Conservation (phyloP, 2,113 vertebrate genomes). For the Cnemophilus loriae region DNA sequence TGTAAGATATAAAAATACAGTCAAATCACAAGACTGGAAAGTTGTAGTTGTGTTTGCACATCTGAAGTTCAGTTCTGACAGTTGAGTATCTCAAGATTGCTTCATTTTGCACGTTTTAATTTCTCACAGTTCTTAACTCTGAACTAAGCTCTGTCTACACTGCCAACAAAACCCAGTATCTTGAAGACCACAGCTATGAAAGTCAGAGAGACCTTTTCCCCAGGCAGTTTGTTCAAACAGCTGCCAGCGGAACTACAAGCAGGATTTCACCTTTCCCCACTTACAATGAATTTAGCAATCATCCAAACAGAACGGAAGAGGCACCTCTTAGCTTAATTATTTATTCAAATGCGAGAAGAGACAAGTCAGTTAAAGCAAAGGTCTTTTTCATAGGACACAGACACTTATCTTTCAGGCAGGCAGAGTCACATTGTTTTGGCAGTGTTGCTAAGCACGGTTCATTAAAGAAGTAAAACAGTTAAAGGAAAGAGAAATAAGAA, state of each 20-base stretch:
- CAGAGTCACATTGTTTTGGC: neutral
- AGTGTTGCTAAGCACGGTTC: neutral
- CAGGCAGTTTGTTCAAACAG: fast-evolving
- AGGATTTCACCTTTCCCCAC: neutral
- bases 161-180: neutral
- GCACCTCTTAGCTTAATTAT: neutral
- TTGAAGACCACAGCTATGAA: neutral
- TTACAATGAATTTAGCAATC: neutral
- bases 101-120: neutral
- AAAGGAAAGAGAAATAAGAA: neutral
- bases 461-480: neutral
- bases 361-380: neutral
- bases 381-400: neutral
- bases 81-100: neutral
- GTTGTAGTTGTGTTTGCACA: neutral
- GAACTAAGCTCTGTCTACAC: neutral
- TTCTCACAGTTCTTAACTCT: neutral
- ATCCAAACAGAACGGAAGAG: neutral
- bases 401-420: neutral
- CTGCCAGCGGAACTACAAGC: neutral
- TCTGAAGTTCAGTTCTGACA: neutral
- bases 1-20: neutral
- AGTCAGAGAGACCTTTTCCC: neutral
- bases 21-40: neutral
- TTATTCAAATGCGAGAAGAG: neutral